These are phyloP conservation scores for Nesometra sesokonis DNA, from an alignment of 35 echinoderm and acorn worm species.

Conservation along the genomic window DNA sequence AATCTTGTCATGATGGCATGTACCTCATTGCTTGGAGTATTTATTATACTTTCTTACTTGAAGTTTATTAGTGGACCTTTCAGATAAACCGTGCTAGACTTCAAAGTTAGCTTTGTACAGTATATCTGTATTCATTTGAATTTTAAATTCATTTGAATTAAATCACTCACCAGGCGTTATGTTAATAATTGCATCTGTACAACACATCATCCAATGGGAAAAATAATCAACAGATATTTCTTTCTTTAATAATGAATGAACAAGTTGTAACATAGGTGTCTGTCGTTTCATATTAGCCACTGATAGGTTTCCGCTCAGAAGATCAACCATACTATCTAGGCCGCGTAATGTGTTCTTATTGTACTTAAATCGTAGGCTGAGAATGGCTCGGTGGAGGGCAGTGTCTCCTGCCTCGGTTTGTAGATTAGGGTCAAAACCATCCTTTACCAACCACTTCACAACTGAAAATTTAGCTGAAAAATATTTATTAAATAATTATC, in stretches of 20 bases:
- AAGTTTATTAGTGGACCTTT: too few species aligned
- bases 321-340: background rate
- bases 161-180: background rate
- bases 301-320: background rate
- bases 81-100: too few species aligned
- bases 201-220: background rate
- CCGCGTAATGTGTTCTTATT: background rate
- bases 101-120: too few species aligned
- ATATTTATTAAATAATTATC: too few species aligned
- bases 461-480: background rate
- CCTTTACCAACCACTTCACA: background rate
- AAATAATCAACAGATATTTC: background rate
- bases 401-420: background rate
- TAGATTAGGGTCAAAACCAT: background rate
- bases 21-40: too few species aligned
- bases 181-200: background rate
- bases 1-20: too few species aligned
- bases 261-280: background rate
- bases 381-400: background rate
- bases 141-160: too few species aligned
- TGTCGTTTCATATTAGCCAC: background rate
- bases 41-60: too few species aligned
- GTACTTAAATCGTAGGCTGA: background rate
- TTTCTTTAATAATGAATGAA: background rate
- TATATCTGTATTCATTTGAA: too few species aligned